These are phyloP conservation scores for Panagrolaimus sp. DNA, from an alignment of 1,140 invertebrate species.

Conservation along the genomic window DNA sequence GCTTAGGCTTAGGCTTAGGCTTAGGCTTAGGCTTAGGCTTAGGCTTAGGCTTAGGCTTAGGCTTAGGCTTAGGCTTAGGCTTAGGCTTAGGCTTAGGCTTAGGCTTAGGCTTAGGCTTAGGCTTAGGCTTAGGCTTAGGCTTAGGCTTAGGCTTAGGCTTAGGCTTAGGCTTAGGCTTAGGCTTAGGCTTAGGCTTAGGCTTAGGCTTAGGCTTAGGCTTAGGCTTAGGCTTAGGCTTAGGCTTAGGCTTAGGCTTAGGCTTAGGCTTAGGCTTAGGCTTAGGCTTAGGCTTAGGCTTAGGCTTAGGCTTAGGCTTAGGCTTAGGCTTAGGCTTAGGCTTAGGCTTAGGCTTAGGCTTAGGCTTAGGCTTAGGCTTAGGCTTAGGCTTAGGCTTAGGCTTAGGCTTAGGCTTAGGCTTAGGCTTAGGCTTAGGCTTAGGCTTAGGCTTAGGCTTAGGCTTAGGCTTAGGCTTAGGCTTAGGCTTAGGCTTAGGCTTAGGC, in stretches of 20 bases:
- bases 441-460: conserved; percentile 8
- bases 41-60: no score
- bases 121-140: conserved; percentile 21
- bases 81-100: conserved; percentile 31
- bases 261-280: conserved; percentile 14
- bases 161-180: conserved; percentile 13
- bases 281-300: conserved; percentile 12
- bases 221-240: conserved; percentile 15
- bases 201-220: conserved; percentile 14
- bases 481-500: conserved; percentile 7
- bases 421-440: conserved; percentile 6
- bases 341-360: conserved; percentile 13
- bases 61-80: conserved; percentile 25
- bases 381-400: conserved; percentile 8
- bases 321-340: conserved; percentile 12
- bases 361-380: conserved; percentile 7
- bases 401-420: conserved; percentile 7
- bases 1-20: no score
- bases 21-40: no score
- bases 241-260: conserved; percentile 16
- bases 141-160: conserved; percentile 17
- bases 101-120: conserved; percentile 23
- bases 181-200: conserved; percentile 17
- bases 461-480: conserved; percentile 15
- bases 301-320: conserved; percentile 8